Evolutionary conservation across 2,113 vertebrate genomes (phyloP).

Genomic region (Eulacestoma nigropectus): DNA sequence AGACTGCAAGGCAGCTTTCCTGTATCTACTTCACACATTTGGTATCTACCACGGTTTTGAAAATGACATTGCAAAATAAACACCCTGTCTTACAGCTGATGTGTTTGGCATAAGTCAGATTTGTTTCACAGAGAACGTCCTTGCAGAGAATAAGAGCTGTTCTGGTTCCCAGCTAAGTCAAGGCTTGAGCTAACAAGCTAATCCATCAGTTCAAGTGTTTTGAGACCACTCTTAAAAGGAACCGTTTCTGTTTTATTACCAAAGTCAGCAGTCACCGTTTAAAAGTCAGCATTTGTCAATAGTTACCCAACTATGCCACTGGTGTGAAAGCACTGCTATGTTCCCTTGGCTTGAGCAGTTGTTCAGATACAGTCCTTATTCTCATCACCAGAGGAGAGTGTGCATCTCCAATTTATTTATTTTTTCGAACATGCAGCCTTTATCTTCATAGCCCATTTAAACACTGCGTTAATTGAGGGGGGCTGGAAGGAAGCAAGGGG

Average conservation of each 20-base stretch:
- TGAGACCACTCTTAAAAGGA: background rate
- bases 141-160: background rate
- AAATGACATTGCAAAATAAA: constrained; percentile 17
- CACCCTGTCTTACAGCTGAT: background rate
- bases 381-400: background rate
- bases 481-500: background rate
- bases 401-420: background rate
- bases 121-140: background rate
- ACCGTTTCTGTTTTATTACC: background rate
- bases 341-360: background rate
- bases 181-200: background rate
- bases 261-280: background rate
- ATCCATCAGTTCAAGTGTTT: background rate
- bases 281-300: constrained; percentile 30
- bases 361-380: background rate
- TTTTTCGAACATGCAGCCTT: background rate
- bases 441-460: background rate
- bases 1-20: background rate
- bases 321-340: background rate
- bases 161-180: background rate
- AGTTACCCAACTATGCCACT: background rate
- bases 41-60: background rate
- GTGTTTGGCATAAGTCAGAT: background rate
- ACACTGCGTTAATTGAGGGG: background rate
- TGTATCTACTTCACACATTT: background rate